Conservation (phyloP, 2,888 invertebrate genomes). For the Antheraea assamensis region DNA sequence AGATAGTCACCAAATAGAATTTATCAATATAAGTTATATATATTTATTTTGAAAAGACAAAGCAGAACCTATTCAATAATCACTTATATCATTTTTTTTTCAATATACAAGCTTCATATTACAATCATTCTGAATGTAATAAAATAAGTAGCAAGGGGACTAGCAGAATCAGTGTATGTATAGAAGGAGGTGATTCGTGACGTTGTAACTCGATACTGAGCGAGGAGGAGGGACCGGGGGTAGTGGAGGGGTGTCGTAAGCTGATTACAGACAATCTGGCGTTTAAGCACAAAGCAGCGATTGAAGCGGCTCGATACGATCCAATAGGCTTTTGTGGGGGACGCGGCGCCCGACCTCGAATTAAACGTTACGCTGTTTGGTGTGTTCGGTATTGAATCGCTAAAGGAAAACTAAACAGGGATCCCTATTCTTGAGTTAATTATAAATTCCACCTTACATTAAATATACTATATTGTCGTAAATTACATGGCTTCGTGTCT, state of each 20-base stretch:
- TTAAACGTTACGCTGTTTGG: neutral
- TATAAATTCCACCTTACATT: neutral
- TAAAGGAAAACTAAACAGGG: neutral
- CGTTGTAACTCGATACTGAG: no score
- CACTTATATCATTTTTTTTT: no score
- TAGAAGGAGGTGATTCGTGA: neutral
- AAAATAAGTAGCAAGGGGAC: neutral
- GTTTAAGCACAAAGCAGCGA: conserved; percentile 11
- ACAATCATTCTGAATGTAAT: no score
- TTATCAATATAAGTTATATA: no score
- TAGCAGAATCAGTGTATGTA: neutral
- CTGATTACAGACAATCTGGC: conserved; percentile 14
- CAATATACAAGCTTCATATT: no score
- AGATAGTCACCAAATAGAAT: no score
- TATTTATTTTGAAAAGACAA: no score
- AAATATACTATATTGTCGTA: neutral
- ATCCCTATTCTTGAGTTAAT: neutral
- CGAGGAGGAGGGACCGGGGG: neutral
- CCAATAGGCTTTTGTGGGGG: neutral
- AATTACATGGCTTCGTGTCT: no score
- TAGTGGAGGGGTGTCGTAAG: neutral
- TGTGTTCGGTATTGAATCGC: neutral
- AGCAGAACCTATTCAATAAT: no score
- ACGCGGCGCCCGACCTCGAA: neutral
- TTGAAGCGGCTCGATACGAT: neutral